A percentile compares a stretch with the other conserved stretches of the same genome.
Conservation (phyloP, 1,140 invertebrate species). For the Sesamia nonagrioides region DNA sequence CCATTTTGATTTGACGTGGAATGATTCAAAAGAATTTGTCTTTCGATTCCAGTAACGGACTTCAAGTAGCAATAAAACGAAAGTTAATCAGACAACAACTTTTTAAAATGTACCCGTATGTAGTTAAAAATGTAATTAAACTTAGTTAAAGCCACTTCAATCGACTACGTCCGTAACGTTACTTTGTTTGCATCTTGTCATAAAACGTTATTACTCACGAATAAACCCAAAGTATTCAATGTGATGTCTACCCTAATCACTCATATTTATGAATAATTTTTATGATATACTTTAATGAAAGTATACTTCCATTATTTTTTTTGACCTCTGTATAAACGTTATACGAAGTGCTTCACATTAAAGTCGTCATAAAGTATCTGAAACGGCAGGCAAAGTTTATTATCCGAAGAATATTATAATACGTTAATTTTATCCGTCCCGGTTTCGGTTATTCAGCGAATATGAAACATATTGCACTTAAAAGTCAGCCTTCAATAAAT, state of each 20-base stretch:
- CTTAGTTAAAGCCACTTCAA: slow-evolving; percentile 61
- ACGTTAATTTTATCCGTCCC: slow-evolving; percentile 29
- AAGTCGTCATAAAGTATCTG: slow-evolving; percentile 34
- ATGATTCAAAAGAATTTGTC: slow-evolving; percentile 3
- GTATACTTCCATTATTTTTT: slow-evolving; percentile 67
- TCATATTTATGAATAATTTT: slow-evolving; percentile 82
- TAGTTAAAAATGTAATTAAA: slow-evolving; percentile 72
- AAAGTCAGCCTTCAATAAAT: slow-evolving; percentile 25
- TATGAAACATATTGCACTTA: slow-evolving; percentile 10
- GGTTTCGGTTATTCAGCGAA: not conserved
- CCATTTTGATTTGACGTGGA: slow-evolving; percentile 27
- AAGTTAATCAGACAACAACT: slow-evolving; percentile 56
- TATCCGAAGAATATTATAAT: slow-evolving; percentile 43
- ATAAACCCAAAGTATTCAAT: slow-evolving; percentile 63
- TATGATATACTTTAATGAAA: slow-evolving; percentile 78
- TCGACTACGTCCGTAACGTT: slow-evolving; percentile 51
- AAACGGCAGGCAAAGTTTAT: slow-evolving; percentile 18
- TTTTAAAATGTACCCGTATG: slow-evolving; percentile 62
- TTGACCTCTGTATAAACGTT: slow-evolving; percentile 54
- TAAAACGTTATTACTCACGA: slow-evolving; percentile 74
- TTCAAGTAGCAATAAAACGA: slow-evolving; percentile 47
- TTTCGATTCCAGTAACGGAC: not conserved
- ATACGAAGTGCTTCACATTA: slow-evolving; percentile 23
- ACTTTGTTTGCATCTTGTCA: slow-evolving; percentile 72
- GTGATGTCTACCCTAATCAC: slow-evolving; percentile 79